These are phyloP conservation scores for Amaurobius ferox DNA, from an alignment of 2,888 invertebrate species.

Conservation along the genomic window DNA sequence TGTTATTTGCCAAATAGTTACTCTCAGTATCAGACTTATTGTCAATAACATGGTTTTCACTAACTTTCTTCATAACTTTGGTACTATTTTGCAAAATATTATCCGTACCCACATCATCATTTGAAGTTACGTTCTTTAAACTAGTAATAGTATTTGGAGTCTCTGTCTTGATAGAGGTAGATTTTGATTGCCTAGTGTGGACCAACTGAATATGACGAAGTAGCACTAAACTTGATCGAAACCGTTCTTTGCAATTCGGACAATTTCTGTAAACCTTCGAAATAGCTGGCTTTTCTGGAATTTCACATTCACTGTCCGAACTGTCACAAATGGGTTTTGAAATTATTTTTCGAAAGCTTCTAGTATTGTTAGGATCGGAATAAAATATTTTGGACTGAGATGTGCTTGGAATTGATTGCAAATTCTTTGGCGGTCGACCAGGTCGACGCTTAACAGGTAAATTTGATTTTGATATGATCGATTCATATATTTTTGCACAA, in stretches of 20 bases:
- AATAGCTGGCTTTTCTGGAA: not conserved
- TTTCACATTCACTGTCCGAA: not conserved
- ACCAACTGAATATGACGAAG: conserved; percentile 37
- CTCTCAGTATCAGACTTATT: too few species aligned
- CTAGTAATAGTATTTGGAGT: not conserved
- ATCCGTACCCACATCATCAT: too few species aligned
- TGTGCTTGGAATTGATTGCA: not conserved
- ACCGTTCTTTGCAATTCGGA: conserved; percentile 40
- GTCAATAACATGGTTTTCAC: too few species aligned
- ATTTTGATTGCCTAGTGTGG: conserved; percentile 10
- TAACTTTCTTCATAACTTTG: too few species aligned
- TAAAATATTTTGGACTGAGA: not conserved
- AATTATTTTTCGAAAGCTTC: not conserved
- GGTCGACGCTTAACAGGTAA: not conserved
- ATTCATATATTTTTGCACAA: not conserved
- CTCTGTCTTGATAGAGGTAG: not conserved
- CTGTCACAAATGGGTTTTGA: not conserved
- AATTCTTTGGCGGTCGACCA: not conserved
- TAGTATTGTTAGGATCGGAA: not conserved
- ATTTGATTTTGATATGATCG: not conserved
- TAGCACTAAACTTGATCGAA: conserved; percentile 1
- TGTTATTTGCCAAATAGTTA: too few species aligned
- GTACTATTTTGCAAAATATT: too few species aligned
- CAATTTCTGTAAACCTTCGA: conserved; percentile 14
- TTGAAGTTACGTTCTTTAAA: too few species aligned